Conservation (phyloP, 2,888 invertebrate species). For the Acleris emargana region DNA sequence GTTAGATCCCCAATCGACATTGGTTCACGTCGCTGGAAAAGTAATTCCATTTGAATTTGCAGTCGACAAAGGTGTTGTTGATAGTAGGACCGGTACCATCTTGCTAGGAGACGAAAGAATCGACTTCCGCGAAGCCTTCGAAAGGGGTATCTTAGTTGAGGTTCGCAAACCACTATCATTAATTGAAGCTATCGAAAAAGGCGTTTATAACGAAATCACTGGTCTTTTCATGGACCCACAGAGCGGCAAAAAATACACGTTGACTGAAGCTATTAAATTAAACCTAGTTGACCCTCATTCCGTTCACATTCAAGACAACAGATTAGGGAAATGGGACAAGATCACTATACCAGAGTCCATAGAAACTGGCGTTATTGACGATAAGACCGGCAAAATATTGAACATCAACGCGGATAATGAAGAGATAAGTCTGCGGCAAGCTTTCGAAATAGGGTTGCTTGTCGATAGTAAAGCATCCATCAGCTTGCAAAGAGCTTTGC, state of each 20-base stretch:
- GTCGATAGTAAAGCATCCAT: slow-evolving; percentile 92
- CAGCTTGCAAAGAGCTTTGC: slow-evolving; percentile 92
- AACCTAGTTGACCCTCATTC: slow-evolving; percentile 93
- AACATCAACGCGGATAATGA: slow-evolving; percentile 86
- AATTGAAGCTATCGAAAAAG: slow-evolving; percentile 91
- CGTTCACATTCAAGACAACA: slow-evolving; percentile 91
- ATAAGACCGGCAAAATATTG: slow-evolving; percentile 87
- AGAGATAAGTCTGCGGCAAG: slow-evolving; percentile 89
- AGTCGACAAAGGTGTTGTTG: slow-evolving; percentile 89
- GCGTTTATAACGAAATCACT: slow-evolving; percentile 90
- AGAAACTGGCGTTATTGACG: slow-evolving; percentile 89
- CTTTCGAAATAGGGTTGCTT: slow-evolving; percentile 90
- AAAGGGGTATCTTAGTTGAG: slow-evolving; percentile 91
- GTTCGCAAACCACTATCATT: slow-evolving; percentile 91
- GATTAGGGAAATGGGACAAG: slow-evolving; percentile 89
- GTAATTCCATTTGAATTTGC: slow-evolving; percentile 93
- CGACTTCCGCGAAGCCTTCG: slow-evolving; percentile 93
- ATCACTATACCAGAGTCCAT: slow-evolving; percentile 91
- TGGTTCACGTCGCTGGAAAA: slow-evolving; percentile 92
- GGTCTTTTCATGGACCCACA: slow-evolving; percentile 93
- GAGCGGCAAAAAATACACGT: slow-evolving; percentile 89
- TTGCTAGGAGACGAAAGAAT: slow-evolving; percentile 85
- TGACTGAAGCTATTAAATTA: slow-evolving; percentile 91
- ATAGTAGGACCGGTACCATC: slow-evolving; percentile 89
- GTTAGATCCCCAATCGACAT: slow-evolving; percentile 93